Evolutionary conservation across 2,797 vertebrate species (phyloP), one percentile per base, ranked within the genome.

Genomic region (Schizopygopsis malacanthus): DNA sequence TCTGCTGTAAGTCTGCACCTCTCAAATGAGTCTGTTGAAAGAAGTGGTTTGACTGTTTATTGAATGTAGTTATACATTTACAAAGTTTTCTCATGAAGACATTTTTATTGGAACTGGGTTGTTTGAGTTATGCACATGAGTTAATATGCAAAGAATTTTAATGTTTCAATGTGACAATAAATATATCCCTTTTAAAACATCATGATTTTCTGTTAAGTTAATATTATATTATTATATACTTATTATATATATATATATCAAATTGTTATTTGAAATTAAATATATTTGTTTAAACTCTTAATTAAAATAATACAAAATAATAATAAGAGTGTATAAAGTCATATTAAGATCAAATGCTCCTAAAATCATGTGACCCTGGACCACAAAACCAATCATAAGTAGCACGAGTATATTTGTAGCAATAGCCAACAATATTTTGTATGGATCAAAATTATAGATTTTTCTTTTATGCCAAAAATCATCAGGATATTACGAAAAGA

Each of bases 51-150:
- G 41, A 33, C 18, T 67, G 72, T 84, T 84, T 69, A 52, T 69
- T 84, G 61, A 67, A 77, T 33, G 67, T 69, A 54, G 61, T 67
- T 25, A 69, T 56, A 78, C 73, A 28, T 83, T 61, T 73, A 83
- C 8, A 63, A 75, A 13, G 47, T 77, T 67, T 65, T 75, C 20
- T 52, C 72, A 67, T 39, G 56, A 50, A 50, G 22, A 67, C 33
- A 63, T 50, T 59, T 43, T 72, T 61, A 39, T 81, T 72, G n/a
- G 39, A 82, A 82, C 25, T 33, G 81, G 65, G n/a, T 82, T 67
- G 63, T 67, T 82, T 43, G 28, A 70, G 47, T 16, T 70, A 52
- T 52, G 50, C 37, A 39, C 47, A 70, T 41, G 54, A 82, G 22
- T 28, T 72, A 72, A 59, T 72, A 59, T 47, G 37, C 52, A 56